Conservation (phyloP, 2,888 invertebrate genomes). For the Belgica antarctica region DNA sequence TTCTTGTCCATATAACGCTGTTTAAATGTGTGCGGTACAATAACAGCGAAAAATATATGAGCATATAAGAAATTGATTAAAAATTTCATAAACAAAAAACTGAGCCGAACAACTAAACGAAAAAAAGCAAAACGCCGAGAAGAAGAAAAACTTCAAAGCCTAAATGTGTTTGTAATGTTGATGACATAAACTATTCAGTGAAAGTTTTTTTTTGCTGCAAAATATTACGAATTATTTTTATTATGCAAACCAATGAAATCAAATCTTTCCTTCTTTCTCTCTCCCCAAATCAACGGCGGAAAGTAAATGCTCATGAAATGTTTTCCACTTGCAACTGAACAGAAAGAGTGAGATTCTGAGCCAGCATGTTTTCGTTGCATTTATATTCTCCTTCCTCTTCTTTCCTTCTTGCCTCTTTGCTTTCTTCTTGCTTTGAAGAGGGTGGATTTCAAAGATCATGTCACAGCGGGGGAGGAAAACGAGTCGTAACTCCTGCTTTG, state of each 20-base stretch:
- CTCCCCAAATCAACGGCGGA: too few relatives aligned
- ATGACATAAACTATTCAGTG: slow-evolving; percentile 44
- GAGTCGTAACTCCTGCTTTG: neutral
- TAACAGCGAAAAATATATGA: too few relatives aligned
- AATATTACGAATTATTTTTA: slow-evolving; percentile 44
- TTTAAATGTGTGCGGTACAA: neutral
- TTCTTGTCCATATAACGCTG: too few relatives aligned
- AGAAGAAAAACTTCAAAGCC: neutral
- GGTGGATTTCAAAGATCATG: slow-evolving; percentile 11
- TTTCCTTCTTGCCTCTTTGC: neutral
- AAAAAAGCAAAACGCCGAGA: neutral
- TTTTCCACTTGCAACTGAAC: neutral
- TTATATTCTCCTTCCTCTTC: neutral
- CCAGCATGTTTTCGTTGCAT: slow-evolving; percentile 26
- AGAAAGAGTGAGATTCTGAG: slow-evolving; percentile 19
- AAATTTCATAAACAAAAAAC: slow-evolving; percentile 3
- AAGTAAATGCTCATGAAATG: neutral
- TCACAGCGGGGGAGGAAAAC: slow-evolving; percentile 10
- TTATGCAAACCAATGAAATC: slow-evolving; percentile 41
- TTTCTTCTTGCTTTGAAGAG: slow-evolving; percentile 4
- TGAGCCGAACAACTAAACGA: neutral
- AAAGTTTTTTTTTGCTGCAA: slow-evolving; percentile 40
- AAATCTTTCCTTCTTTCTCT: too few relatives aligned
- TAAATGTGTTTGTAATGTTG: slow-evolving; percentile 9
- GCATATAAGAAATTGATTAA: slow-evolving; percentile 9